These are phyloP conservation scores for Liasis olivaceus DNA, from an alignment of 2,797 vertebrate genomes.

Conservation along the genomic window DNA sequence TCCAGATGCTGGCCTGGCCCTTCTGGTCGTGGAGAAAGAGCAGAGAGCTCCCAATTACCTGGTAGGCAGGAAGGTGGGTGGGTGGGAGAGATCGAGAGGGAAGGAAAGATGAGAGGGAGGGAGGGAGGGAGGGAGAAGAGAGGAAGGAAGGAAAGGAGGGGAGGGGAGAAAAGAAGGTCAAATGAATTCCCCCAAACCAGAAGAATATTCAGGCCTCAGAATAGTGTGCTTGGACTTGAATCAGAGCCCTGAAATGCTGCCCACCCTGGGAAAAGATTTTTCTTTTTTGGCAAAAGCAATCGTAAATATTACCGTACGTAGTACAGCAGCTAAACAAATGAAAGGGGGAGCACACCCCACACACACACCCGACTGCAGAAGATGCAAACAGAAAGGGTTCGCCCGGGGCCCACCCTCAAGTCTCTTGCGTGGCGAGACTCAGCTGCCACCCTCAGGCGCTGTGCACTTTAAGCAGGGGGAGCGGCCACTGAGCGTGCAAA, in stretches of 20 bases:
- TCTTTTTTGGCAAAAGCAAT: neutral
- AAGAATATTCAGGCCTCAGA: neutral
- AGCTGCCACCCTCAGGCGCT: neutral
- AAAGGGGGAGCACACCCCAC: neutral
- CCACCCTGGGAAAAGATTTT: neutral
- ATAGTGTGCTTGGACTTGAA: neutral
- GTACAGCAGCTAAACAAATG: neutral
- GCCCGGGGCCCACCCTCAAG: neutral
- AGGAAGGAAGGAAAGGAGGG: no score
- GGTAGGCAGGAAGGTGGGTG: neutral
- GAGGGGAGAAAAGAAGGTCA: neutral
- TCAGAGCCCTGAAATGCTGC: neutral
- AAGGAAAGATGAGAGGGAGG: neutral
- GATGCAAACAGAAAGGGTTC: neutral
- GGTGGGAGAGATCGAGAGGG: neutral
- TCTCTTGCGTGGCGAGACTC: neutral
- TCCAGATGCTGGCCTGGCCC: conserved; percentile 86
- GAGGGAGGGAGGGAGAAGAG: neutral
- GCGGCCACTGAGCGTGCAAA: neutral
- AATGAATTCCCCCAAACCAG: neutral
- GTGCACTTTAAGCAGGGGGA: neutral
- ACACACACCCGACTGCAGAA: neutral
- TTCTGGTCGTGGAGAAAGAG: conserved; percentile 87
- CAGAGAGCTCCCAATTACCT: conserved; percentile 91
- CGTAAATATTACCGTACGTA: neutral